A percentile compares a stretch with the other conserved stretches of the same genome.
phyloP scores from a whole-genome alignment of 2,888 invertebrate species.

The Nephrotoma appendiculata region DNA sequence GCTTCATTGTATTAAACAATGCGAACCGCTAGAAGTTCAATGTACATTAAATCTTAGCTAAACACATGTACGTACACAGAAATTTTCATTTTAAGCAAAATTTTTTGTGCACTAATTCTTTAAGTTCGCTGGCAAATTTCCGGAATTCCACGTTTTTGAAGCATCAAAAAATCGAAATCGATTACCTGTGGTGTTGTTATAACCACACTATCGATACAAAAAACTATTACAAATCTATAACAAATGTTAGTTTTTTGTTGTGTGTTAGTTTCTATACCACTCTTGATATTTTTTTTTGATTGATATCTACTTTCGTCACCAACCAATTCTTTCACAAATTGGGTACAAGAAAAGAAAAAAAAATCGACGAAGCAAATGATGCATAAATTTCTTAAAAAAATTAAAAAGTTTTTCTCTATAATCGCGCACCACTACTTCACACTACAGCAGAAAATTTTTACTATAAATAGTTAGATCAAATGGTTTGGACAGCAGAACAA shows the following conservation, averaged over 20 bases:
- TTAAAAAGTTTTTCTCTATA: neutral
- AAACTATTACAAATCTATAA: neutral
- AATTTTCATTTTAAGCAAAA: neutral
- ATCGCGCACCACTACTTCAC: neutral
- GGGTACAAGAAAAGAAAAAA: neutral
- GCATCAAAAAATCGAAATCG: neutral
- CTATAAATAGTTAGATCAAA: constrained; percentile 1
- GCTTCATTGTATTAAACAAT: neutral
- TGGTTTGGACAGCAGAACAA: neutral
- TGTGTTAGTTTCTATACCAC: neutral
- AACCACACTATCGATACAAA: neutral
- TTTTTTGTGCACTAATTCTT: neutral
- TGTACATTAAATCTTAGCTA: neutral
- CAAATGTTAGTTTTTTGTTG: neutral
- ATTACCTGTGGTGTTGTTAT: neutral
- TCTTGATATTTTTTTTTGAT: neutral
- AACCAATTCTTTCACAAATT: neutral
- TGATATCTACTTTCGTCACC: constrained; percentile 1
- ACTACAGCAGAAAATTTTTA: neutral
- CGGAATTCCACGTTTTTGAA: neutral
- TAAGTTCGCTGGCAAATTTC: neutral
- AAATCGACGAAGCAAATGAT: neutral
- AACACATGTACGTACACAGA: no score
- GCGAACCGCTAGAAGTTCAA: neutral
- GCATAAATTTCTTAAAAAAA: neutral